A percentile compares a stretch with the other conserved stretches of the same genome.
Evolutionary conservation across 2,797 vertebrate species (phyloP).

Genomic region (Acrossocheilus wenchowensis): DNA sequence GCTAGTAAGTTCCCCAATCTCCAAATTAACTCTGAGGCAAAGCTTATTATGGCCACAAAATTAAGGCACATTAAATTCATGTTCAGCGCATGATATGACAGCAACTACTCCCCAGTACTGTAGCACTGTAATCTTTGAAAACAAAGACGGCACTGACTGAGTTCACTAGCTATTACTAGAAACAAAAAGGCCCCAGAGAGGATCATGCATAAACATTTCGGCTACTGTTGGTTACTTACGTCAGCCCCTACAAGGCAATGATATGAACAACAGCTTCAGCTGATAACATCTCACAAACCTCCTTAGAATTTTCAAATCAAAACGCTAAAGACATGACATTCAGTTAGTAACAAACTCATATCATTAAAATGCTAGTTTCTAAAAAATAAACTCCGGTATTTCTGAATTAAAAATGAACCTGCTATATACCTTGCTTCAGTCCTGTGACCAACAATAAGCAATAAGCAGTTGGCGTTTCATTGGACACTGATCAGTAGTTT

Average conservation of each 20-base stretch:
- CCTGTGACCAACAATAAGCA: neutral
- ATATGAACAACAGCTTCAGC: constrained; percentile 20
- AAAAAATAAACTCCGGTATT: constrained; percentile 17
- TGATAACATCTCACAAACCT: constrained; percentile 10
- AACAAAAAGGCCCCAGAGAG: constrained; percentile 8
- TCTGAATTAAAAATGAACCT: constrained; percentile 13
- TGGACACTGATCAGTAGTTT: constrained; percentile 39
- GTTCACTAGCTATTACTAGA: constrained; percentile 14
- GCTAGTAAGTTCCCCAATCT: constrained; percentile 4
- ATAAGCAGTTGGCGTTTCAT: neutral
- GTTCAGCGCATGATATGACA: constrained; percentile 13
- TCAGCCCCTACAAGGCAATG: neutral
- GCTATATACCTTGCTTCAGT: neutral
- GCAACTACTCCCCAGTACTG: neutral
- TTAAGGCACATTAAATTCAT: constrained; percentile 41
- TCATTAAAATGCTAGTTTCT: constrained; percentile 23
- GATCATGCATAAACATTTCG: constrained; percentile 2
- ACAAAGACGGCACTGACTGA: constrained; percentile 31
- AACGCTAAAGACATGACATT: neutral
- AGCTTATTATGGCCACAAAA: constrained; percentile 39
- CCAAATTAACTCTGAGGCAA: constrained; percentile 32
- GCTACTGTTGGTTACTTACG: neutral
- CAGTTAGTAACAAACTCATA: constrained; percentile 30
- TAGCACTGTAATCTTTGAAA: constrained; percentile 7
- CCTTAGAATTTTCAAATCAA: neutral